Base-by-base conservation (phyloP, 2,888 invertebrate species). In the Nemotelus nigrinus region DNA sequence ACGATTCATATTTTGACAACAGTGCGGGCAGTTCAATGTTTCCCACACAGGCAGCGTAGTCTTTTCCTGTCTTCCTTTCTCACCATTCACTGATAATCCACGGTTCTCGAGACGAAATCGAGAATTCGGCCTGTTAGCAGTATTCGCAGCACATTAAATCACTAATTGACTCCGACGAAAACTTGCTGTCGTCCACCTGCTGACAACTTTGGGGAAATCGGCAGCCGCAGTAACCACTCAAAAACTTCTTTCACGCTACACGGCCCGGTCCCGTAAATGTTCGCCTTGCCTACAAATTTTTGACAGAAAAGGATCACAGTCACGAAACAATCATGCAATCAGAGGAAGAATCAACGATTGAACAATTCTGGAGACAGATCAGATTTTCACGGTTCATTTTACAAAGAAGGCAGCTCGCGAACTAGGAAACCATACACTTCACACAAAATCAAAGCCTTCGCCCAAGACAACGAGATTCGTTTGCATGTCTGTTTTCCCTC, bases 161-260 rank as follows among this genome's bases (percentile, higher is more conserved):
- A 25, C 45, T 10, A 70, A 70, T 70, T 55, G 41, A 1, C 25
- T 39, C 25, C 10, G 7, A 10, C 44, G 57, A 57, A 71, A 72
- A 72, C 25, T 60, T 58, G 44, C 58, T 76, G 68, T 74, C 76
- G 80, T 80, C 79, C 80, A 80, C 80, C 80, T 80, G 80, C 80
- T 80, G 80, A 80, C 80, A 80, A 79, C 77, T 79, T 79, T 77
- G 78, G 70, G 78, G 75, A 77, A 79, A 78, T 77, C 48, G 72
- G 72, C 63, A 44, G 60, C 72, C 76, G 72, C 77, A 57, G 65
- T 57, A 77, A 76, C 76, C 72, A 72, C 72, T 57, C 8, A 43
- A 71, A 55, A 57, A 8, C 45, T 71, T 55, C 48, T 72, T 72
- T 67, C 77, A 65, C 76, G 72, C 78, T 74, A 77, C 60, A 60